Evolutionary conservation across 2,888 invertebrate species (phyloP).

Genomic region (Protonemura montana): DNA sequence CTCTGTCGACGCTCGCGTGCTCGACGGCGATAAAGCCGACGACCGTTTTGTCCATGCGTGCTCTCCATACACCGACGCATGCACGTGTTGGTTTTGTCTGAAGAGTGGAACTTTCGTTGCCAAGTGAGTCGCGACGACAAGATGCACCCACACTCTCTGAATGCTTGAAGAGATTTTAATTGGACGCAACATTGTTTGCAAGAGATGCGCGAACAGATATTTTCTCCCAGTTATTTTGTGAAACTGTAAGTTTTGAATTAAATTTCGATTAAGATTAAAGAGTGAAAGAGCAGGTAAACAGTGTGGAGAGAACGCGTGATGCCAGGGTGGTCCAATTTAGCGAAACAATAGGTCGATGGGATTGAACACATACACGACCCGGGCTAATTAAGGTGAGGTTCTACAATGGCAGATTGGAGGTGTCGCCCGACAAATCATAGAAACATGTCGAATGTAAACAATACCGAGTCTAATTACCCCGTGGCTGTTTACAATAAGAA

Average conservation of each 20-base stretch:
- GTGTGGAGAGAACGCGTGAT: neutral
- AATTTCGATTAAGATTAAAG: neutral
- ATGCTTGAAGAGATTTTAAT: neutral
- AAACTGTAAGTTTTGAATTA: neutral
- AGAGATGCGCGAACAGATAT: neutral
- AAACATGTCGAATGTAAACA: neutral
- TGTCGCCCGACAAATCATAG: neutral
- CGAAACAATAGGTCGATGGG: neutral
- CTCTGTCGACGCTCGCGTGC: neutral
- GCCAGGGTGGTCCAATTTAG: neutral
- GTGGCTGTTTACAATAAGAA: neutral
- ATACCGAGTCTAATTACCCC: neutral
- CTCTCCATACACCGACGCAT: neutral
- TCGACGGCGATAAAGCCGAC: neutral
- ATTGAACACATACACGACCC: neutral
- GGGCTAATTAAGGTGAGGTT: neutral
- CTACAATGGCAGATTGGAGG: neutral
- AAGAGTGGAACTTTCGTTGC: neutral
- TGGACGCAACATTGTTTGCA: neutral
- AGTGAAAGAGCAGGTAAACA: neutral
- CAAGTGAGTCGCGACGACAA: neutral
- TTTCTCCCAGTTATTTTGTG: neutral
- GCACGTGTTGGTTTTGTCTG: neutral
- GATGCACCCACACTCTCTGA: neutral
- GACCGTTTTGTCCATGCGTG: neutral